Base-by-base conservation (phyloP, 1,140 invertebrate genomes). In the Colletes gigas region DNA sequence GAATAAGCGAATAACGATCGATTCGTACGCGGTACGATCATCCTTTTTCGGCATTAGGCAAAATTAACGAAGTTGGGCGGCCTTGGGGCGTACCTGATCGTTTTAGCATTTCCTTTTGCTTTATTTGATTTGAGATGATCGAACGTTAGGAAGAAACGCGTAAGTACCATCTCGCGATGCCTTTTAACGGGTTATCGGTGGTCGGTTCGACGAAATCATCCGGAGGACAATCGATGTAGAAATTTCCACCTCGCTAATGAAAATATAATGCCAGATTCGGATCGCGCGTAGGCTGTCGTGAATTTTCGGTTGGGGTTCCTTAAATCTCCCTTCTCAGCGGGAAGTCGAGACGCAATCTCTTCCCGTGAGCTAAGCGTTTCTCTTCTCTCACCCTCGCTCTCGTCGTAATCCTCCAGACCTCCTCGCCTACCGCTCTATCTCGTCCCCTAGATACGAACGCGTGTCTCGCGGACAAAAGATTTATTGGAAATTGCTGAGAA, bases 401-500 rank as follows among this genome's bases (percentile, higher is more conserved):
- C 68, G 72, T 80, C 60, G 44, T 47, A 47, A 47, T 9, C 63
- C 78, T 74, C 72, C 71, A 47, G 9, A 47, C 44, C 44, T 19
- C 10, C n/a, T 17, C 21, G 44, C 15, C 7, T 62, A n/a, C 30
- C 52, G 50, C 50, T 59, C 15, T 17, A 62, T 66, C 14, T 39
- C 30, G 12, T 62, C 77, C 87, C 88, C 88, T 88, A 86, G 88
- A 90, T 89, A 83, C 84, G 82, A 86, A 83, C 88, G 88, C 88
- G 90, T 90, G 89, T 90, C 89, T 88, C 86, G 87, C 87, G 88
- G 83, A 89, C 89, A 89, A 92, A 90, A 91, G 90, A 91, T 92
- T 92, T 91, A 92, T 92, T 91, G 90, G 89, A 88, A 92, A 92
- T 92, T 89, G 89, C 91, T 85, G 90, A 89, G 89, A 90, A 90